These are phyloP conservation scores for Dynastes maya DNA, from an alignment of 2,888 invertebrate genomes.

Conservation along the genomic window DNA sequence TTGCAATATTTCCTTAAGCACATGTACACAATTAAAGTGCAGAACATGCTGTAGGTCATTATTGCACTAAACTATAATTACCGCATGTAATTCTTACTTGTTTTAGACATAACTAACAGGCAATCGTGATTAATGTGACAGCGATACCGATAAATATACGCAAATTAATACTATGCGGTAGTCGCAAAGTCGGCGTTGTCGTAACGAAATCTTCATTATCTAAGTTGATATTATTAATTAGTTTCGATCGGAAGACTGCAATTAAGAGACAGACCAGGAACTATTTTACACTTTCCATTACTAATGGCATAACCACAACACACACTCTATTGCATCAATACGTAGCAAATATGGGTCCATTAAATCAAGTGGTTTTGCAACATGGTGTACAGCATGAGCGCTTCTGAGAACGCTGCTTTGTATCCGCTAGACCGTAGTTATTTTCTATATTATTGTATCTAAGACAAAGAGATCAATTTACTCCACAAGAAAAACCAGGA, in stretches of 20 bases:
- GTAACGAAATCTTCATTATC: conserved; percentile 29
- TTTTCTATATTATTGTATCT: too few relatives aligned
- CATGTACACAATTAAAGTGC: background rate
- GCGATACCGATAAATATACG: conserved; percentile 11
- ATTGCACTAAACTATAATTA: conserved; percentile 13
- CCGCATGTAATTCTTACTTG: background rate
- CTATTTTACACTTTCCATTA: conserved; percentile 24
- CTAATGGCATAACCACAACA: background rate
- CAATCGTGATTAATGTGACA: conserved; percentile 24
- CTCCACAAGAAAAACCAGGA: too few relatives aligned
- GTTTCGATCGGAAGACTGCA: conserved; percentile 7
- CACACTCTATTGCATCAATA: conserved; percentile 20
- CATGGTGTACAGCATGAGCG: too few relatives aligned
- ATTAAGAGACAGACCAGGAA: conserved; percentile 14
- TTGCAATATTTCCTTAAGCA: conserved; percentile 2
- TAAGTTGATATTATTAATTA: conserved; percentile 23
- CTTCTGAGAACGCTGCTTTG: too few relatives aligned
- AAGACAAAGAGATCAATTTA: too few relatives aligned
- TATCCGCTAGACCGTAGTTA: too few relatives aligned
- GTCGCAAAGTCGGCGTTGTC: background rate
- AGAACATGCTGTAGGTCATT: conserved; percentile 8
- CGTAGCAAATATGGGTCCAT: background rate
- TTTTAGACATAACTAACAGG: conserved; percentile 11
- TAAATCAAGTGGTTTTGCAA: conserved; percentile 21
- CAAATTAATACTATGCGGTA: conserved; percentile 22